Conservation (phyloP, 2,888 invertebrate genomes). For the Eristalis arbustorum region DNA sequence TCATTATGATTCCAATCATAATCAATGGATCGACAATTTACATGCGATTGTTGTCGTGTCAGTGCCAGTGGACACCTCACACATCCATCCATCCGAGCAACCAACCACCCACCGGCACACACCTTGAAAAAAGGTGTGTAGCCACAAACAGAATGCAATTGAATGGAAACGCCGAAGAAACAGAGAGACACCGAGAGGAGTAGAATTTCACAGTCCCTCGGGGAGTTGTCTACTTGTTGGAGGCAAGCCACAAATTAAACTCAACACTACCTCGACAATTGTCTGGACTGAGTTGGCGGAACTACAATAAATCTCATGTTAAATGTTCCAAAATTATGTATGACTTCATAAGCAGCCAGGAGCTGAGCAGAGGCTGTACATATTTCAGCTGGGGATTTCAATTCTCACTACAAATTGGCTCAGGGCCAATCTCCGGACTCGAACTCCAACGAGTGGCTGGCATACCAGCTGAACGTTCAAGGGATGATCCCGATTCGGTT, state of each 20-base stretch:
- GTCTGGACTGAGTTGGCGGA: slow-evolving; percentile 62
- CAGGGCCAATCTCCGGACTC: slow-evolving; percentile 36
- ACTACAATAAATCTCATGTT: slow-evolving; percentile 69
- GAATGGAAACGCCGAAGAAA: slow-evolving; percentile 54
- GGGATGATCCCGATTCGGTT: slow-evolving; percentile 53
- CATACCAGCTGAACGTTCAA: not conserved
- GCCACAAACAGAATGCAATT: slow-evolving; percentile 36
- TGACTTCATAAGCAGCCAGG: slow-evolving; percentile 65
- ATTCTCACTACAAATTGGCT: slow-evolving; percentile 64
- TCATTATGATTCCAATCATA: slow-evolving; percentile 60
- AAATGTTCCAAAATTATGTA: slow-evolving; percentile 71
- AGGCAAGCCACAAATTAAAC: slow-evolving; percentile 66
- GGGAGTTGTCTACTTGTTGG: slow-evolving; percentile 51
- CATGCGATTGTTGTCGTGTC: slow-evolving; percentile 64
- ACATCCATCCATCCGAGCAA: not conserved
- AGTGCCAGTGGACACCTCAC: slow-evolving; percentile 23
- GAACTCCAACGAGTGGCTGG: not conserved
- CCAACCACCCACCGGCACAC: not conserved
- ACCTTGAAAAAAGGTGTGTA: not conserved
- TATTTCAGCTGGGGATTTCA: slow-evolving; percentile 62
- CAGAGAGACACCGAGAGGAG: slow-evolving; percentile 4
- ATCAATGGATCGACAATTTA: slow-evolving; percentile 59
- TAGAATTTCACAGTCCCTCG: not conserved
- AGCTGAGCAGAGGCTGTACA: slow-evolving; percentile 49
- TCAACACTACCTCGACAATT: slow-evolving; percentile 57